A percentile compares a stretch with the other conserved stretches of the same genome.
Conservation (phyloP, 2,888 invertebrate species). For the Hesperia comma region DNA sequence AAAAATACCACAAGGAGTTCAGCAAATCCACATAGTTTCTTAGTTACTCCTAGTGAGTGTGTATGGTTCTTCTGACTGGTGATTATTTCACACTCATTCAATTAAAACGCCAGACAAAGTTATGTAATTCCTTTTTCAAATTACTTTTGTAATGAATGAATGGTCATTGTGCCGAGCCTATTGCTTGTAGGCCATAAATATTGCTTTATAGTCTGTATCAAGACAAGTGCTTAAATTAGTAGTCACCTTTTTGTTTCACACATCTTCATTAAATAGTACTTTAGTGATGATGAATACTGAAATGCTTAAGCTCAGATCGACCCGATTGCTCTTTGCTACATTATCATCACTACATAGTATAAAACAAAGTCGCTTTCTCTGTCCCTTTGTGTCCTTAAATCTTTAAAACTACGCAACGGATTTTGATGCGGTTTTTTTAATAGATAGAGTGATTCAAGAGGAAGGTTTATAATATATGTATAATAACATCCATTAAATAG, state of each 20-base stretch:
- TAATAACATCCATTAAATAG: no score
- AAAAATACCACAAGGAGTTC: conserved; percentile 38
- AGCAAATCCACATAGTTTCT: conserved; percentile 38
- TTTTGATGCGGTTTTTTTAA: no score
- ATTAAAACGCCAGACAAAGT: conserved; percentile 66
- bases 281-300: no score
- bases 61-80: conserved; percentile 46
- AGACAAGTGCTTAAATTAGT: conserved; percentile 20
- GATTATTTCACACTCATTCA: conserved; percentile 50
- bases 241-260: background rate
- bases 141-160: conserved; percentile 29
- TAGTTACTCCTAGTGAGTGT: conserved; percentile 38
- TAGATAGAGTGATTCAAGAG: no score
- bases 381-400: no score
- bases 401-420: no score
- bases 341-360: no score
- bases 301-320: no score
- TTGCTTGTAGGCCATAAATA: conserved; percentile 19
- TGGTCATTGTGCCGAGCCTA: conserved; percentile 17
- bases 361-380: no score
- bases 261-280: background rate
- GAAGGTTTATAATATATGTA: no score
- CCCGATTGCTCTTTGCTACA: no score
- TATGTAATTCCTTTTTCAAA: conserved; percentile 57
- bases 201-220: conserved; percentile 16